Base-by-base conservation (phyloP, 2,113 vertebrate genomes). In the Xenopus laevis region DNA sequence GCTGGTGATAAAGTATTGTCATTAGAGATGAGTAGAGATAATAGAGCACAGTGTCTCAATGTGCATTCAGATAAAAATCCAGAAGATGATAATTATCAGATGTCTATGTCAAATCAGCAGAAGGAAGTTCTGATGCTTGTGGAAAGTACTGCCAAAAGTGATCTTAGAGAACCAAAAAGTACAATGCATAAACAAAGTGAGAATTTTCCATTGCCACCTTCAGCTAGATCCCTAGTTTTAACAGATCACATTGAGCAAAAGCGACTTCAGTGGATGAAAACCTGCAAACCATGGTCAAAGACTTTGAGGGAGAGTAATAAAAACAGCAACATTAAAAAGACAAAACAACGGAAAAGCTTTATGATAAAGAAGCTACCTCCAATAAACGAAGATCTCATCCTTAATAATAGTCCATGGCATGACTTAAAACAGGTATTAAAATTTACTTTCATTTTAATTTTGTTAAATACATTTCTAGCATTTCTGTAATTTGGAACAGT, bases 201-300 rank as follows among this genome's bases (percentile, higher is more conserved):
- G 74, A 66, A 77, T 10, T 57, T n/a, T 61, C 10, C 0, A 1
- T 2, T 50, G 55, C 30, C 72, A 18, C 40, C 0, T 69, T 80
- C 59, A 60, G 13, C 9, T 17, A 76, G 66, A 55, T 3, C 74
- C 58, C 4, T 58, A 58, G 1, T 57, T 64, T 77, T 94, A 79
- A 77, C 82, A 13, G 86, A 87, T 57, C 72, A 72, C 76, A 70
- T 89, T 50, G 92, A 96, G 82, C 83, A 88, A 59, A 98, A 89
- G 80, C 91, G 93, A 78, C 79, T 91, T 81, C 74, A 79, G 0
- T 98, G 96, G 96, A 91, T 94, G 85, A 91, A 83, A 30, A 86
- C 85, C 10, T 94, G 87, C 81, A 84, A 83, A 78, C 77, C 93
- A 7, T 98, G 96, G 96, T 84, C 86, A 78, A 86, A 89, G 86